Evolutionary conservation across 2,797 vertebrate species (phyloP), one percentile per base, ranked within the genome.

Genomic region (Muscicapa striata): DNA sequence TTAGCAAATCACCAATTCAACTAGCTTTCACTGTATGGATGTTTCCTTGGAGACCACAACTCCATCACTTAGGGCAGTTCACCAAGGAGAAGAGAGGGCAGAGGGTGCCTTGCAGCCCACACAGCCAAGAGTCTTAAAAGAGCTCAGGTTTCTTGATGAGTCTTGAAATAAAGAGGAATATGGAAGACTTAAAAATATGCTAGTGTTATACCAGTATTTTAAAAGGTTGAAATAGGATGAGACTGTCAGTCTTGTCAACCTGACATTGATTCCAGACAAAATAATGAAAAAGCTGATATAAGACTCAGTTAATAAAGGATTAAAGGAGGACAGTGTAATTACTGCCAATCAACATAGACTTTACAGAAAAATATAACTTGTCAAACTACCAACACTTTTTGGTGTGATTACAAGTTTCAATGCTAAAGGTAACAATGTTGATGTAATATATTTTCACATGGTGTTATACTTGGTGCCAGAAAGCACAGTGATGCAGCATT

Each of bases 281-380:
- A 97, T 96, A 96, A 94, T 96, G 95, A 89, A 96, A 93, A 95
- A 90, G 92, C 92, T 94, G 89, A 92, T 96, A 92, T 75, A 94
- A 95, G 91, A 96, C 87, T 97, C 93, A 94, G 89, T 87, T 96
- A 97, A 96, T 93, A 96, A 89, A 95, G 87, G 89, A 96, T 97
- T 97, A 95, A 69, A 96, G 92, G 94, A 97, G 95, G 95, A 96
- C 95, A 97, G 89, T 97, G 89, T 96, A 96, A 97, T 97, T 97
- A 96, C 94, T 95, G 95, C 92, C 94, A 96, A 95, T 97, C 94
- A 97, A 95, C 10, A 40, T 0, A 84, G 87, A 93, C 87, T 96
- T 93, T 93, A 92, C 70, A 88, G 93, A 87, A 95, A 96, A 96
- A 96, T 92, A 84, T 70, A 96, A 92, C 95, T 96, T 96, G 95